Evolutionary conservation across 2,797 vertebrate genomes (phyloP).

Genomic region (Neoniphon sammara): DNA sequence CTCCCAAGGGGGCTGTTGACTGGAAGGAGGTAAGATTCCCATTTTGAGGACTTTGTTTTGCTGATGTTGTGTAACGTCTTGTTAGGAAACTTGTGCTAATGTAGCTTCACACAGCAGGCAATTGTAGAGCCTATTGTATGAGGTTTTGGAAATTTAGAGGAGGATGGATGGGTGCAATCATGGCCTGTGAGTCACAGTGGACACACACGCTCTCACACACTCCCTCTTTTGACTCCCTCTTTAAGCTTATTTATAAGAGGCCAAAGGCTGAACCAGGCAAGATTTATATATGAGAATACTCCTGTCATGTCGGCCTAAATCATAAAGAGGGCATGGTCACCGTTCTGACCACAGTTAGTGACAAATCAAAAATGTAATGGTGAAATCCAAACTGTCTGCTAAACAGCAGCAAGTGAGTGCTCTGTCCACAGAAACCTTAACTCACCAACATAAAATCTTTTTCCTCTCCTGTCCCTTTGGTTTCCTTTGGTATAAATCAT

Average conservation of each 20-base stretch:
- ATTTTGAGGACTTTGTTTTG: slow-evolving; percentile 67
- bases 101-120: slow-evolving; percentile 44
- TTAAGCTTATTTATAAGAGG: neutral
- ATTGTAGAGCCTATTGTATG: slow-evolving; percentile 37
- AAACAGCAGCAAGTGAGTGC: neutral
- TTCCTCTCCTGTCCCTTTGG: too few species aligned
- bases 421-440: too few species aligned
- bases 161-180: slow-evolving; percentile 42
- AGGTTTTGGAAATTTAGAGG: slow-evolving; percentile 7
- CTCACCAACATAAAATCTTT: too few species aligned
- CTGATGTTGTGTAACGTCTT: slow-evolving; percentile 68
- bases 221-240: neutral
- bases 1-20: slow-evolving; percentile 70
- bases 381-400: neutral
- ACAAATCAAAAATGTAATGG: neutral
- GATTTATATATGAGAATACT: too few species aligned
- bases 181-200: slow-evolving; percentile 9
- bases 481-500: too few species aligned
- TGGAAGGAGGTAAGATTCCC: slow-evolving; percentile 75
- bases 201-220: slow-evolving; percentile 12
- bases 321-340: too few species aligned
- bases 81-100: slow-evolving; percentile 59
- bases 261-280: neutral
- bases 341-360: too few species aligned
- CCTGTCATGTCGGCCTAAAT: too few species aligned